Base-by-base conservation (phyloP, 2,797 vertebrate genomes). In the Artibeus jamaicensis region DNA sequence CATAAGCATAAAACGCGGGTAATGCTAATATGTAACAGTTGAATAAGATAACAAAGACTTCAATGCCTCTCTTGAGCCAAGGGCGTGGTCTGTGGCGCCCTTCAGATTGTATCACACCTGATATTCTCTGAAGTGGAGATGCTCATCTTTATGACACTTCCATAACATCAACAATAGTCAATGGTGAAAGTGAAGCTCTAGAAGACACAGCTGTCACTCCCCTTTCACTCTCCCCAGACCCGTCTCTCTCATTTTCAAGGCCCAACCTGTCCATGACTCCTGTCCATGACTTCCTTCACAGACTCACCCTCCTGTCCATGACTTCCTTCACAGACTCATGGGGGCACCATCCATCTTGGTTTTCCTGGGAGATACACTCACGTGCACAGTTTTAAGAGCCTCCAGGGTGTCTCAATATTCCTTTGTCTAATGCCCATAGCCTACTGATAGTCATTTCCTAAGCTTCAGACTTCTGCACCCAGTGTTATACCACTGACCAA, bases 41-140 rank as follows among this genome's bases (percentile, higher is more conserved):
- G 32, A 53, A 57, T 55, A 50, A 89, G 50, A 37, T n/a, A 39
- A 34, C 2, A 37, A 55, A 82, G 44, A 76, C 37, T n/a, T 18
- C 16, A 34, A 11, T 10, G 67, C 22, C 74, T 14, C 81, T 34
- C 57, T 22, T 26, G 42, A 86, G 22, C 53, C 48, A 44, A 67
- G 0, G 1, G 37, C 0, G 0, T 32, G 39, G 19, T 10, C 70
- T 48, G 16, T 2, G 29, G 46, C 0, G 0, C n/a, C 59, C 55
- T 87, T 34, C 21, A 6, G 34, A 68, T 44, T 15, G 6, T 4
- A 59, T 12, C 39, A 39, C 0, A 2, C 32, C 37, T 12, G 1
- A 37, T 24, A 32, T 24, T 48, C 19, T 68, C 53, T 21, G 53
- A 89, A 70, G 37, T 37, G 7, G 10, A 71, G 85, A 77, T 6